Base-by-base conservation (phyloP, 1,140 invertebrate genomes). In the Drosophila santomea region DNA sequence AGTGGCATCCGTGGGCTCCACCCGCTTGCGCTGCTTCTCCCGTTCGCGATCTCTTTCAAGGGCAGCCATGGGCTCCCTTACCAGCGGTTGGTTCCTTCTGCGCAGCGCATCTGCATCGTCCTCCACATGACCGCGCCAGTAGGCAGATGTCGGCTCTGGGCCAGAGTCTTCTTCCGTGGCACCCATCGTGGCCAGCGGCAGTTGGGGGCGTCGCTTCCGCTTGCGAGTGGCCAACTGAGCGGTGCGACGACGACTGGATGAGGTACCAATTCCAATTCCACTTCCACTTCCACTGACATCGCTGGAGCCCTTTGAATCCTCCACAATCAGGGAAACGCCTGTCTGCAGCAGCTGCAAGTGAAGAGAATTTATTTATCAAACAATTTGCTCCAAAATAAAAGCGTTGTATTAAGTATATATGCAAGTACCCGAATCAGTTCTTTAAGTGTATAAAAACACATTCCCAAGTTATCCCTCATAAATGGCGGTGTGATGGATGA, bases 111-210 rank as follows among this genome's bases (percentile, higher is more conserved):
- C 58, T 2, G 44, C 68, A 28, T 86, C 90, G 11, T 91, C 85
- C 44, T 90, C 89, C 3, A 91, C 89, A 72, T 86, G 80, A 0
- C 85, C 89, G 12, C 89, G 90, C 90, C 90, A 91, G 39, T 91
- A 86, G 14, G 58, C 43, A 1, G 54, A 20, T 4, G 11, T 43
- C 15, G 60, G 10, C 5, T 36, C 39, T 2, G 39, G 12, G 0
- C 38, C 47, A 0, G 54, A 14, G 5, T 66, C 58, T 48, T 90
- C 80, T n/a, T 78, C 77, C 41, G 59, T 74, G 62, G 83, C 83
- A 11, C 83, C 83, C 79, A 86, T 66, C 4, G 84, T 83, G 32
- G 64, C 80, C 74, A 89, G 47, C 20, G 80, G 78, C n/a, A 82
- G 45, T 54, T 91, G 89, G 7, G 89, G 89, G 10, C 89, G 76